A percentile compares a stretch with the other conserved stretches of the same genome.
phyloP scores from a whole-genome alignment of 2,888 invertebrate genomes.

The Cenopis cana region DNA sequence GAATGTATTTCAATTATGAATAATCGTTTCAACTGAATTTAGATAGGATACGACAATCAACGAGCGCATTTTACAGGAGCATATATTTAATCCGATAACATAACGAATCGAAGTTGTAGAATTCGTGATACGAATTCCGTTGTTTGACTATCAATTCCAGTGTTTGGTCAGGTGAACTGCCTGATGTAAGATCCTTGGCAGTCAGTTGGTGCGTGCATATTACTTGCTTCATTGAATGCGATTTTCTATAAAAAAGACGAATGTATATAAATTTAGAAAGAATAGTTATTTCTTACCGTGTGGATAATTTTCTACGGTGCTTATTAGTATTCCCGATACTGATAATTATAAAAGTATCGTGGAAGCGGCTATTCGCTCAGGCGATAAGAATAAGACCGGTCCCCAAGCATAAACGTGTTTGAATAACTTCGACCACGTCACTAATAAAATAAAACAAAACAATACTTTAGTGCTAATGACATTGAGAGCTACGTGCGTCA shows the following conservation, averaged over 20 bases:
- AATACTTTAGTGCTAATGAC: slow-evolving; percentile 33
- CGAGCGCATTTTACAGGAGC: not conserved
- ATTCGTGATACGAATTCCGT: slow-evolving; percentile 19
- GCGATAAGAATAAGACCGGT: slow-evolving; percentile 11
- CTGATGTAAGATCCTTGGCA: not conserved
- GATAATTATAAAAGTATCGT: not conserved
- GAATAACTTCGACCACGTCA: not conserved
- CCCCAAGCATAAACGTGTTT: not conserved
- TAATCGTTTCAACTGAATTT: not conserved
- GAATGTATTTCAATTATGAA: not conserved
- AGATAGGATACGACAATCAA: not conserved
- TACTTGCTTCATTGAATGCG: not conserved
- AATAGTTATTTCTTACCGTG: not conserved
- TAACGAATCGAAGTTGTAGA: not conserved
- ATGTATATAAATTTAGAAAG: not conserved
- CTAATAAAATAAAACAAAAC: not conserved
- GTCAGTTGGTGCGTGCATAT: not conserved
- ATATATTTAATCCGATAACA: not conserved
- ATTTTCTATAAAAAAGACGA: not conserved
- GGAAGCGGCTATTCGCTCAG: not conserved
- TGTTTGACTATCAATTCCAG: slow-evolving; percentile 8
- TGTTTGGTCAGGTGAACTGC: slow-evolving; percentile 17
- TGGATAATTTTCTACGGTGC: not conserved
- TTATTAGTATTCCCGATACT: not conserved
- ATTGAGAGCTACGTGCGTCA: slow-evolving; percentile 19